Evolutionary conservation across 2,888 invertebrate species (phyloP).

Genomic region (Nematopogon swammerdamellus): DNA sequence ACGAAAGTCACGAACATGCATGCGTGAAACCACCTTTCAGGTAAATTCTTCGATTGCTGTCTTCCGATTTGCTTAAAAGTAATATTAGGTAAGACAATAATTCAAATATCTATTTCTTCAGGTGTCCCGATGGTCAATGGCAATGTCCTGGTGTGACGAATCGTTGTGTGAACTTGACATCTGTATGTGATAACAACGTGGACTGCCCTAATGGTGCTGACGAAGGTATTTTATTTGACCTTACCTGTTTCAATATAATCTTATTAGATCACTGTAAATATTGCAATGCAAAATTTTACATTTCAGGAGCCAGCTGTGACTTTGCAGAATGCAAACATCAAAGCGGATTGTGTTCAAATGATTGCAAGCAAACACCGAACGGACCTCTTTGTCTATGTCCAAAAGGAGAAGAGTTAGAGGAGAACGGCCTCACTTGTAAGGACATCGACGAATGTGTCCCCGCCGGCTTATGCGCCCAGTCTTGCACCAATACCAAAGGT

Average conservation of each 20-base stretch:
- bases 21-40: slow-evolving; percentile 74
- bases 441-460: slow-evolving; percentile 88
- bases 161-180: slow-evolving; percentile 81
- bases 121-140: slow-evolving; percentile 80
- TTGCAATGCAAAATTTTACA: too few relatives aligned
- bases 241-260: too few relatives aligned
- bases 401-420: slow-evolving; percentile 73
- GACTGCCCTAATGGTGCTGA: slow-evolving; percentile 94
- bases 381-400: slow-evolving; percentile 93
- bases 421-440: slow-evolving; percentile 66
- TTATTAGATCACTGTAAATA: too few relatives aligned
- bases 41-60: too few relatives aligned
- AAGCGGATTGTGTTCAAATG: slow-evolving; percentile 74
- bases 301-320: slow-evolving; percentile 70
- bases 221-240: slow-evolving; percentile 66
- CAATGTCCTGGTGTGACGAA: slow-evolving; percentile 78
- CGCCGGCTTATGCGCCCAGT: slow-evolving; percentile 88
- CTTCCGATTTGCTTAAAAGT: too few relatives aligned
- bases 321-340: slow-evolving; percentile 75
- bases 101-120: too few relatives aligned
- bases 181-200: slow-evolving; percentile 81
- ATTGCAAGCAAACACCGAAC: slow-evolving; percentile 80
- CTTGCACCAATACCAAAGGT: slow-evolving; percentile 85
- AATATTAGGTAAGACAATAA: too few relatives aligned
- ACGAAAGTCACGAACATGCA: slow-evolving; percentile 80